Base-by-base conservation (phyloP, 2,797 vertebrate genomes). In the Myotis daubentonii region DNA sequence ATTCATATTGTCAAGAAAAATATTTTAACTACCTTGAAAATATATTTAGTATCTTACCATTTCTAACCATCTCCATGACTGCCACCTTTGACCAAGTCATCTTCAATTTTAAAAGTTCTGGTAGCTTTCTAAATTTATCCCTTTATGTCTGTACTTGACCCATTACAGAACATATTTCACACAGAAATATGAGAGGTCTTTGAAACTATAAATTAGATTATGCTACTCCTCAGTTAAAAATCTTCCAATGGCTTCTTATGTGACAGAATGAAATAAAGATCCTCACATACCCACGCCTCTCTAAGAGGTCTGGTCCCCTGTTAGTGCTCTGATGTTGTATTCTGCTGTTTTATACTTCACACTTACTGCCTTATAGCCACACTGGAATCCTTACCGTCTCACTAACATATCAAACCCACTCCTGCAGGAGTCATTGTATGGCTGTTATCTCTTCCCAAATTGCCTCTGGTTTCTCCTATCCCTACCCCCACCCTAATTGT, bases 141-240 rank as follows among this genome's bases (percentile, higher is more conserved):
- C 3, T 4, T n/a, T 87, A 12, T 6, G 85, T 53, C n/a, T 9
- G 15, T 33, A 17, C 5, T 72, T 75, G 9, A 15, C 12, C 72
- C 13, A 65, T 17, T 6, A n/a, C 2, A 81, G 23, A 55, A 41
- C 3, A 55, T 28, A 38, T 16, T 60, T 25, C n/a, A 65, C 28
- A 30, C 2, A 74, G n/a, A 83, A 60, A 62, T 62, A 16, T 10
- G 30, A 89, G 25, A 60, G 28, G 8, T 22, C 8, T 82, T 55
- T 94, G 36, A 80, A 93, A 74, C 8, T 89, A 9, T 78, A 33
- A 85, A 2, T 79, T 28, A 62, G 41, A 13, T 70, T 9, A n/a
- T 62, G 36, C 3, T 60, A 28, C 57, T 79, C n/a, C 17, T 70
- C 5, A 41, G 20, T 38, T 70, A 38, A 47, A 10, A 85, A 71